A percentile compares a stretch with the other conserved stretches of the same genome.
Evolutionary conservation across 1,140 invertebrate species (phyloP).

Genomic region (Pseudomyrmex sp.): DNA sequence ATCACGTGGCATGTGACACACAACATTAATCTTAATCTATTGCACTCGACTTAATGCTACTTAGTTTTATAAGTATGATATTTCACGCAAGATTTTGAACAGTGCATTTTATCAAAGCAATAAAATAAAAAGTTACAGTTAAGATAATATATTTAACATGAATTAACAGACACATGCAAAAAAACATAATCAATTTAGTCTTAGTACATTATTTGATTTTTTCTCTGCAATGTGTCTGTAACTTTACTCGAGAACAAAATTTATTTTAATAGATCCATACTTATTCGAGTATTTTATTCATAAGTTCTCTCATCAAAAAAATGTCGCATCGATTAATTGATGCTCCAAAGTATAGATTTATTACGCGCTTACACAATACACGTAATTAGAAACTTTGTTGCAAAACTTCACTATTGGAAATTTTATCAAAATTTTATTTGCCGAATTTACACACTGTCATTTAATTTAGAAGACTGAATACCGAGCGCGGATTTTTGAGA

Average conservation of each 20-base stretch:
- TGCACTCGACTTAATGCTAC: slow-evolving; percentile 34
- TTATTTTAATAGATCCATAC: slow-evolving; percentile 39
- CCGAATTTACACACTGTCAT: neutral
- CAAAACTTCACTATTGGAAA: slow-evolving; percentile 11
- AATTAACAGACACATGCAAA: no score
- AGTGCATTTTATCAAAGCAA: no score
- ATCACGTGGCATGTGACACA: slow-evolving; percentile 49
- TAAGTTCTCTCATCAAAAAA: slow-evolving; percentile 26
- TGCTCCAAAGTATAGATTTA: slow-evolving; percentile 4
- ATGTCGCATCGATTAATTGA: slow-evolving; percentile 25
- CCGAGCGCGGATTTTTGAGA: no score
- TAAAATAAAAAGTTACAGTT: no score
- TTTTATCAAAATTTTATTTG: slow-evolving; percentile 20
- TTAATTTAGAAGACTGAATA: no score
- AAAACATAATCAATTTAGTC: slow-evolving; percentile 8
- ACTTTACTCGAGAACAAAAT: slow-evolving; percentile 18
- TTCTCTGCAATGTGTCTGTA: neutral
- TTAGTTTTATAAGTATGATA: no score
- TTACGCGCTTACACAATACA: slow-evolving; percentile 8
- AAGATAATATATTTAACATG: no score
- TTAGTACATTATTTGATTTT: neutral
- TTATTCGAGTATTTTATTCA: slow-evolving; percentile 47
- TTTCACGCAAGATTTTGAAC: no score
- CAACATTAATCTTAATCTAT: slow-evolving; percentile 53
- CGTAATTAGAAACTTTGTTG: neutral